These are phyloP conservation scores for Microctonus aethiopoides DNA, from an alignment of 2,888 invertebrate genomes.

Conservation along the genomic window DNA sequence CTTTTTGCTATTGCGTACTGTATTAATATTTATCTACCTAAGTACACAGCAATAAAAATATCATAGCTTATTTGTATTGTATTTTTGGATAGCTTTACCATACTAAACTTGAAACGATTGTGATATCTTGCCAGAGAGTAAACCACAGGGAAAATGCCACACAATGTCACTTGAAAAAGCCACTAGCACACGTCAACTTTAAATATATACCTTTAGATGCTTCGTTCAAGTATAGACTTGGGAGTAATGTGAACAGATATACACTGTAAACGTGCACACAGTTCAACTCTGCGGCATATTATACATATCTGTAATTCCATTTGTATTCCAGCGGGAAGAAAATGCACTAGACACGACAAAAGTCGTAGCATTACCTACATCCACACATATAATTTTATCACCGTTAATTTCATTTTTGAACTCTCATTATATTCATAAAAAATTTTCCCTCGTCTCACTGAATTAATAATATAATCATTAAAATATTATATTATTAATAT, in stretches of 20 bases:
- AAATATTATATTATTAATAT: too few species aligned
- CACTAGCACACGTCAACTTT: not conserved
- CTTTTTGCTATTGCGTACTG: not conserved
- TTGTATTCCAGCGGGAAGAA: not conserved
- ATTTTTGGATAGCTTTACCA: not conserved
- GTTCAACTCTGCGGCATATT: not conserved
- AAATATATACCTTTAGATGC: too few species aligned
- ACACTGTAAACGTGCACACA: not conserved
- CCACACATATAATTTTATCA: too few species aligned
- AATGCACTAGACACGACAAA: too few species aligned
- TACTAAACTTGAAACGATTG: not conserved
- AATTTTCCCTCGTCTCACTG: too few species aligned
- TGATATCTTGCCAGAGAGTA: not conserved
- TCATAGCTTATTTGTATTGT: not conserved
- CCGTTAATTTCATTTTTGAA: too few species aligned
- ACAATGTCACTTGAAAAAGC: not conserved
- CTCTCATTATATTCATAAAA: too few species aligned
- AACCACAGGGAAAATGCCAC: not conserved
- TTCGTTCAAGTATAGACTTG: not conserved
- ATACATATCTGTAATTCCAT: not conserved
- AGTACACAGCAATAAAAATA: not conserved
- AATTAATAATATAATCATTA: too few species aligned
- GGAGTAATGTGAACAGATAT: not conserved
- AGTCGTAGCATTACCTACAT: too few species aligned
- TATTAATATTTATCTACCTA: not conserved